A percentile compares a stretch with the other conserved stretches of the same genome.
Evolutionary conservation across 2,888 invertebrate species (phyloP).

Genomic region (Globia sparganii): DNA sequence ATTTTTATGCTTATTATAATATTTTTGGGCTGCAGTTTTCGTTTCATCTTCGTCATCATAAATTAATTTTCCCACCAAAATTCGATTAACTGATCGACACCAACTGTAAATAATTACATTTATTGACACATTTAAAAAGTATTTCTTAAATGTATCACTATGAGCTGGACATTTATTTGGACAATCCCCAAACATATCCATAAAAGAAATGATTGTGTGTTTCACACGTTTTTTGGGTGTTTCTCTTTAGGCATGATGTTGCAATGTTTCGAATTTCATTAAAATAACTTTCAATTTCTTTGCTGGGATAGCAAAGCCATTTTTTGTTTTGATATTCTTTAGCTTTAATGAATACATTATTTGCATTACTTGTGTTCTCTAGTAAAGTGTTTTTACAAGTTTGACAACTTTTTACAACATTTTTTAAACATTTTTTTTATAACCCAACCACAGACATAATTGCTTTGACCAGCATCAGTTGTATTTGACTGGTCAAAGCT

Average conservation of each 20-base stretch:
- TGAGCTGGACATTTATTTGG: neutral
- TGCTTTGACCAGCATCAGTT: constrained; percentile 29
- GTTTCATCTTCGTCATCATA: constrained; percentile 10
- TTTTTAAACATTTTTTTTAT: too few species aligned
- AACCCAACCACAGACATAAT: too few species aligned
- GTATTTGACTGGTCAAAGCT: neutral
- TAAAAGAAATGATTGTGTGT: too few species aligned
- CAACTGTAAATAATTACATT: constrained; percentile 4
- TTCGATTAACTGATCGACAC: constrained; percentile 9
- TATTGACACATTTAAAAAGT: constrained; percentile 2
- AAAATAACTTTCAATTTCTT: too few species aligned
- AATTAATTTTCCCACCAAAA: constrained; percentile 13
- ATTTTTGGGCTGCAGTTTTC: constrained; percentile 4
- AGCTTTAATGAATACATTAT: too few species aligned
- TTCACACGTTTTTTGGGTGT: too few species aligned
- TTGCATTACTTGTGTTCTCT: neutral
- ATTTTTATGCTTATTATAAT: neutral
- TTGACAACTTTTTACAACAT: too few species aligned
- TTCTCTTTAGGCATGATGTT: too few species aligned
- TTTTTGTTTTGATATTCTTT: too few species aligned
- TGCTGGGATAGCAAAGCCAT: too few species aligned
- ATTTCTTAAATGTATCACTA: constrained; percentile 2
- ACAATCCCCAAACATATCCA: too few species aligned
- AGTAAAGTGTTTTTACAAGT: neutral
- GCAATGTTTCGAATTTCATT: too few species aligned